Conservation (phyloP, 2,888 invertebrate genomes). For the Deilephila elpenor region DNA sequence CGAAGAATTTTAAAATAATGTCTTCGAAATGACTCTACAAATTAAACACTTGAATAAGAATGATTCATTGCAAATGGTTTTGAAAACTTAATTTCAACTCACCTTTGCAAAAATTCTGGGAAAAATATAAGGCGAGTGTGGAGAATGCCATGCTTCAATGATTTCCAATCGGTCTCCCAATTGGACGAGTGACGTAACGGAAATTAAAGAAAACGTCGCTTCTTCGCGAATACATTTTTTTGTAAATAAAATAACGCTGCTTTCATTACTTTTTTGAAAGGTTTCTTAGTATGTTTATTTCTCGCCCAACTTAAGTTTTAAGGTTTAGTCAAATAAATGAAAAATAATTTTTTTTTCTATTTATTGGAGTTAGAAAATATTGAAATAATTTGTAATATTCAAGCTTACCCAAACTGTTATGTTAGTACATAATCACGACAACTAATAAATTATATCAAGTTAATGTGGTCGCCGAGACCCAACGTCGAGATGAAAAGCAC, state of each 20-base stretch:
- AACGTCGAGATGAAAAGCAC: slow-evolving; percentile 38
- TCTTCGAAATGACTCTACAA: background rate
- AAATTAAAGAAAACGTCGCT: slow-evolving; percentile 79
- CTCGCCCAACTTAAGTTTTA: no score
- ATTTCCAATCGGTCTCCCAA: slow-evolving; percentile 79
- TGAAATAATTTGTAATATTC: background rate
- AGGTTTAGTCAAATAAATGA: background rate
- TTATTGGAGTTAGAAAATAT: background rate
- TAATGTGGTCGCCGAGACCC: slow-evolving; percentile 35
- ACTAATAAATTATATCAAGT: background rate
- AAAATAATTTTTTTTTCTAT: background rate
- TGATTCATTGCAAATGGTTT: slow-evolving; percentile 36
- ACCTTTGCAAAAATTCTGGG: slow-evolving; percentile 43
- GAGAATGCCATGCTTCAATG: slow-evolving; percentile 66
- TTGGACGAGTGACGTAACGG: slow-evolving; percentile 83
- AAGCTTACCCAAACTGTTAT: background rate
- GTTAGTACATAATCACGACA: background rate
- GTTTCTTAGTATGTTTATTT: slow-evolving; percentile 1
- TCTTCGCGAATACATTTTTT: slow-evolving; percentile 59
- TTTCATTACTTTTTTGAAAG: slow-evolving; percentile 35
- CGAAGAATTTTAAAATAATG: background rate
- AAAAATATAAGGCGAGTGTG: slow-evolving; percentile 55
- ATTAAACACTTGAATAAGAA: slow-evolving; percentile 22
- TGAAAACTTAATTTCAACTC: slow-evolving; percentile 40
- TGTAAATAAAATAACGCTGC: slow-evolving; percentile 32